Percentiles rank a stretch among this genome's conserved stretches.
These are phyloP conservation scores for Phyllostomus hastatus DNA, from an alignment of 2,113 vertebrate genomes.

Conservation along the genomic window DNA sequence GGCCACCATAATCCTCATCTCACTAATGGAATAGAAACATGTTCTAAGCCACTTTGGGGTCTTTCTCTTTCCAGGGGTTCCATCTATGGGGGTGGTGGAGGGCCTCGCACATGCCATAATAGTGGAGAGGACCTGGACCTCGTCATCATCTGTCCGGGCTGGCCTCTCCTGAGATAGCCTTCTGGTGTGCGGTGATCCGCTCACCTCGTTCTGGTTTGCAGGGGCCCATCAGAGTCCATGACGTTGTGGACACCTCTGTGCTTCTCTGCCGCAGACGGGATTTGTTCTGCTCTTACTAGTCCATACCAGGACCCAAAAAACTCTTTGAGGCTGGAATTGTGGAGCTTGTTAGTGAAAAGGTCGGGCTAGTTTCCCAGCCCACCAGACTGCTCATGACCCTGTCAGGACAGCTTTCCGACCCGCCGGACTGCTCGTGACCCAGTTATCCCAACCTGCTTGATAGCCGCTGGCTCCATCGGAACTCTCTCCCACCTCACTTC, in stretches of 20 bases:
- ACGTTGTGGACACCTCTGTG: neutral
- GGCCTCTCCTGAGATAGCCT: neutral
- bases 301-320: neutral
- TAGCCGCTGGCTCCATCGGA: too few species aligned
- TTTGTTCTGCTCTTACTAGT: neutral
- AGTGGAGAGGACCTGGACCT: neutral
- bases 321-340: neutral
- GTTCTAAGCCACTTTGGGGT: neutral
- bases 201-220: neutral
- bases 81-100: neutral
- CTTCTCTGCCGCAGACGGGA: neutral
- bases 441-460: too few species aligned
- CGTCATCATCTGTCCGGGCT: neutral
- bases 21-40: neutral
- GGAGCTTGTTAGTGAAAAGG: neutral
- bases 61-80: neutral
- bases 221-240: neutral
- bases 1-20: neutral
- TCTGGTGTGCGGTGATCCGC: neutral
- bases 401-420: too few species aligned
- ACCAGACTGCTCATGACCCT: too few species aligned
- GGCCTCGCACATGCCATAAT: neutral
- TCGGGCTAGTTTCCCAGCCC: too few species aligned
- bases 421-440: too few species aligned
- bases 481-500: too few species aligned